Percentiles rank a stretch among this genome's conserved stretches.
These are phyloP conservation scores for Solea solea DNA, from an alignment of 2,113 vertebrate genomes.

Conservation along the genomic window DNA sequence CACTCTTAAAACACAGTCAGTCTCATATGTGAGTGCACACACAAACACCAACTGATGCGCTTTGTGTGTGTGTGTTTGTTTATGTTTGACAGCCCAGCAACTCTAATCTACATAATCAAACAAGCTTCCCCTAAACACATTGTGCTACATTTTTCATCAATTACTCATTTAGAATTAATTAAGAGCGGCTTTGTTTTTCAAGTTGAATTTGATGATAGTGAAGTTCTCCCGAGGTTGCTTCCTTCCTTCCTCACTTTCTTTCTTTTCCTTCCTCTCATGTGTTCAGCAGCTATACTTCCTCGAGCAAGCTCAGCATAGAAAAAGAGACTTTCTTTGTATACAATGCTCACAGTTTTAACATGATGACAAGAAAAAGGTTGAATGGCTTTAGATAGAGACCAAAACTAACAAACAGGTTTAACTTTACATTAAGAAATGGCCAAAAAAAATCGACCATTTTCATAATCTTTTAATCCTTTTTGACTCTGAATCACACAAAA, in stretches of 20 bases:
- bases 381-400: not conserved
- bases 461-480: slow-evolving; percentile 2
- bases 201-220: slow-evolving; percentile 34
- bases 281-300: slow-evolving; percentile 16
- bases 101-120: slow-evolving; percentile 43
- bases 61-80: slow-evolving; percentile 33
- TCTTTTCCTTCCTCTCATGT: slow-evolving; percentile 8
- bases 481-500: not conserved
- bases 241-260: not conserved
- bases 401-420: not conserved
- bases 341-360: not conserved
- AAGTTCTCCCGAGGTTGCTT: slow-evolving; percentile 15
- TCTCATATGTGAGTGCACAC: not conserved
- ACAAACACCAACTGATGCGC: slow-evolving; percentile 9
- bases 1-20: slow-evolving; percentile 36
- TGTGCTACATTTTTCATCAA: slow-evolving; percentile 46
- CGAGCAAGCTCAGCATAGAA: not conserved
- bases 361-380: not conserved
- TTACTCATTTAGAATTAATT: slow-evolving; percentile 57
- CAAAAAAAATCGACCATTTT: not conserved
- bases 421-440: not conserved
- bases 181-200: slow-evolving; percentile 36
- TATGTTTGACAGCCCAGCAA: slow-evolving; percentile 15
- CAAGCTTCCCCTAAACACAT: slow-evolving; percentile 30
- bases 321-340: slow-evolving; percentile 11